phyloP scores from a whole-genome alignment of 2,797 vertebrate species.

The Sebastes vulpes region DNA sequence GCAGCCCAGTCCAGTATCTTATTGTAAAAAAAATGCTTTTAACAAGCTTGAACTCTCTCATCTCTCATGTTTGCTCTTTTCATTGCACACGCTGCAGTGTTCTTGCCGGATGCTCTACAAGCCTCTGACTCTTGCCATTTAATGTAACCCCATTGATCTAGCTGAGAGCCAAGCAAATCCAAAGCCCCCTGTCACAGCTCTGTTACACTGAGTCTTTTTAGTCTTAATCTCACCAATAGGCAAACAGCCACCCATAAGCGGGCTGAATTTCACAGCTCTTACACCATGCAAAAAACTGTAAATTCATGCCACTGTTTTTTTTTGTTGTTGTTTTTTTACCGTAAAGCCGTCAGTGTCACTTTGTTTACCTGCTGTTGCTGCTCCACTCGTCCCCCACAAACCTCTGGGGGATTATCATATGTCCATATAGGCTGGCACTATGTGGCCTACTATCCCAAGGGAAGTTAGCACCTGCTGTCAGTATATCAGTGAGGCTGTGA shows the following conservation, averaged over 20 bases:
- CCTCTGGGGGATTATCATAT: constrained; percentile 14
- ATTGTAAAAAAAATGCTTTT: background rate
- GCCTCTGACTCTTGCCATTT: constrained; percentile 51
- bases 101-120: constrained; percentile 40
- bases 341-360: background rate
- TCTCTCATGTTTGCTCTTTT: constrained; percentile 13
- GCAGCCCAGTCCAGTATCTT: background rate
- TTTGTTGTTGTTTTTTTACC: background rate
- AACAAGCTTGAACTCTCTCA: background rate
- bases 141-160: constrained; percentile 62
- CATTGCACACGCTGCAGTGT: background rate
- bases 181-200: constrained; percentile 60
- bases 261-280: constrained; percentile 60
- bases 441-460: background rate
- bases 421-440: constrained; percentile 3
- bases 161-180: constrained; percentile 60
- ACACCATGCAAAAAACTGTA: constrained; percentile 20
- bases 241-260: constrained; percentile 65
- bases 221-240: constrained; percentile 69
- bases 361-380: constrained; percentile 24
- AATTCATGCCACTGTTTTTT: constrained; percentile 28
- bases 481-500: constrained; percentile 33
- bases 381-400: constrained; percentile 3
- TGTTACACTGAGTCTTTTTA: constrained; percentile 68
- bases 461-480: constrained; percentile 56